These are phyloP conservation scores for Ypsolopha scabrella DNA, from an alignment of 2,888 invertebrate species.

Conservation along the genomic window DNA sequence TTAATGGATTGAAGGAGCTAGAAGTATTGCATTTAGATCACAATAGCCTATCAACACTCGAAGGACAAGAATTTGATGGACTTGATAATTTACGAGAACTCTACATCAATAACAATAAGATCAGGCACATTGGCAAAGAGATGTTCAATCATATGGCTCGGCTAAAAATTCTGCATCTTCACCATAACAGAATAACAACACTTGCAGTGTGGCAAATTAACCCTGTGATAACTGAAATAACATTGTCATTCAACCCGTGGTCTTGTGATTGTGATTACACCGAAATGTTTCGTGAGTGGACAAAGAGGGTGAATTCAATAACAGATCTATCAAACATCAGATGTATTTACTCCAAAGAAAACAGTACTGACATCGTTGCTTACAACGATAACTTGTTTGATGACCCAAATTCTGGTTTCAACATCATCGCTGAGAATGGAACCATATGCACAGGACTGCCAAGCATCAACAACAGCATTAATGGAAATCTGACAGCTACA, in stretches of 20 bases:
- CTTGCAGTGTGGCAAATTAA: constrained; percentile 81
- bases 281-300: constrained; percentile 82
- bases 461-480: constrained; percentile 77
- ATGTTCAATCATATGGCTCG: constrained; percentile 78
- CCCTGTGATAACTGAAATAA: constrained; percentile 72
- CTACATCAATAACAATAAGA: constrained; percentile 80
- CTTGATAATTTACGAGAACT: constrained; percentile 78
- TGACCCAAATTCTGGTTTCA: constrained; percentile 72
- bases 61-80: constrained; percentile 86
- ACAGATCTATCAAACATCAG: constrained; percentile 74
- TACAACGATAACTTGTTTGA: constrained; percentile 71
- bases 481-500: constrained; percentile 77
- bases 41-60: constrained; percentile 76
- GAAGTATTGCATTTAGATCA: constrained; percentile 81
- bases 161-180: constrained; percentile 75
- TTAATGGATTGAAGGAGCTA: constrained; percentile 84
- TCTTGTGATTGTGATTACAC: constrained; percentile 86
- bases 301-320: constrained; percentile 75
- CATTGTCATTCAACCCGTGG: constrained; percentile 82
- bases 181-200: constrained; percentile 78
- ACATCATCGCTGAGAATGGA: constrained; percentile 70
- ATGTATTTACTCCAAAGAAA: constrained; percentile 73
- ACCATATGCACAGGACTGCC: constrained; percentile 74
- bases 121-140: constrained; percentile 76
- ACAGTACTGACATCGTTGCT: constrained; percentile 68